A percentile compares a stretch with the other conserved stretches of the same genome.
Conservation (phyloP, 37 sponge, comb jelly and placozoan species). For the Eunapius fragilis region DNA sequence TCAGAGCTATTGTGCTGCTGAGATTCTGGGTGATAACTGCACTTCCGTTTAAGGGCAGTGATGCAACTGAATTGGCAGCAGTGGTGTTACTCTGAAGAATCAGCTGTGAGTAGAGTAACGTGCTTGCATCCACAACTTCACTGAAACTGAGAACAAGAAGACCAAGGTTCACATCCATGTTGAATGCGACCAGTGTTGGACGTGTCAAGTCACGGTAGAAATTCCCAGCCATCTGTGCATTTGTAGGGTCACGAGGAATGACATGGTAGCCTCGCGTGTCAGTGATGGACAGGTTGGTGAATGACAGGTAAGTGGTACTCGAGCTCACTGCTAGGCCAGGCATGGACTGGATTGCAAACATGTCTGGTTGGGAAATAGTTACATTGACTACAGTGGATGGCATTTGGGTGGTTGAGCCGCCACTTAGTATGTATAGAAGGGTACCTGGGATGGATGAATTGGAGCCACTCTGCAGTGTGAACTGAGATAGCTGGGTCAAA, state of each 20-base stretch:
- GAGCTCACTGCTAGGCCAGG: constrained; percentile 46
- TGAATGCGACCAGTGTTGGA: constrained; percentile 64
- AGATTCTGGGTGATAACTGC: constrained; percentile 15
- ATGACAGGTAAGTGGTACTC: constrained; percentile 62
- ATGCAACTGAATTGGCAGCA: neutral
- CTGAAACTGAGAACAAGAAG: constrained; percentile 59
- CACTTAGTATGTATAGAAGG: constrained; percentile 57
- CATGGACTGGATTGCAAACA: constrained; percentile 53
- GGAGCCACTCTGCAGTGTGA: constrained; percentile 55
- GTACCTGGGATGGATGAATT: constrained; percentile 41
- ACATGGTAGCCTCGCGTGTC: constrained; percentile 74
- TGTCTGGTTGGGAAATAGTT: constrained; percentile 51
- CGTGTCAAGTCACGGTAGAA: constrained; percentile 66
- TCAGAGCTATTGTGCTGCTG: constrained; percentile 30
- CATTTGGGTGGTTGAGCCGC: constrained; percentile 48
- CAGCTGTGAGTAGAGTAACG: constrained; percentile 30
- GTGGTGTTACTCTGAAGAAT: constrained; percentile 49
- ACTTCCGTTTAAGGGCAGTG: constrained; percentile 44
- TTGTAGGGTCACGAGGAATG: neutral
- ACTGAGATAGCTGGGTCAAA: constrained; percentile 58
- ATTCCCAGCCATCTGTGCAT: constrained; percentile 29
- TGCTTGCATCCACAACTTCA: constrained; percentile 66
- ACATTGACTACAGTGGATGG: constrained; percentile 66
- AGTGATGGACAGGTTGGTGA: constrained; percentile 60
- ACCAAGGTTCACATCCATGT: constrained; percentile 78